Base-by-base conservation (phyloP, 2,113 vertebrate species). In the Hiodon alosoides region DNA sequence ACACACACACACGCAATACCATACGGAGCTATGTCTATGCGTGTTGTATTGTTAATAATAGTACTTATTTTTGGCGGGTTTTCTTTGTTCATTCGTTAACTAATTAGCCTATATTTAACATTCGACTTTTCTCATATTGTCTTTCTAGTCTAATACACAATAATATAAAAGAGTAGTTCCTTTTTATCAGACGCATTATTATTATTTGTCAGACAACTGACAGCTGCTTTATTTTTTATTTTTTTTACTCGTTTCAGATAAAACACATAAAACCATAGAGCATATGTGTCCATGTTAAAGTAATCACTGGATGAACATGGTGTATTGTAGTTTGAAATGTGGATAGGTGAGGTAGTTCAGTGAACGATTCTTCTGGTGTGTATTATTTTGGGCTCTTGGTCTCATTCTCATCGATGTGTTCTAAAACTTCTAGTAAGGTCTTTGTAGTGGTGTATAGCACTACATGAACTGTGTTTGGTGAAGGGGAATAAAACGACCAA, bases 291-390 rank as follows among this genome's bases (percentile, higher is more conserved):
- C 31, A 31, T 31, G 13, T 52, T 68, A 7, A 51, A 66, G 48
- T 68, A 52, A 52, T n/a, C 52, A 47, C 13, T 68, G 7, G 16
- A 73, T 51, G 7, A 5, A 59, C 53, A 72, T 17, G 55, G 31
- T 31, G 31, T 31, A 52, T n/a, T 60, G 46, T n/a, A 61, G 47
- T 68, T 68, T n/a, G n/a, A 14, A 48, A 48, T 13, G 11, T 31
- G 16, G 51, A 0, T 54, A 16, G 61, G 72, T 5, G 57, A 69
- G 73, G 62, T 13, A 54, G 31, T 2, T 8, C 5, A 4, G 46
- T 46, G 1, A 88, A 81, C 86, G 83, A 87, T 80, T 67, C 69
- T 76, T 91, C 87, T 73, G 77, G 4, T 73, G 57, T 69, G 0
- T 81, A 83, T 71, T 85, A 31, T 0, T 14, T 0, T 7, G 47